Base-by-base conservation (phyloP, 2,113 vertebrate genomes). In the Rhineura floridana region DNA sequence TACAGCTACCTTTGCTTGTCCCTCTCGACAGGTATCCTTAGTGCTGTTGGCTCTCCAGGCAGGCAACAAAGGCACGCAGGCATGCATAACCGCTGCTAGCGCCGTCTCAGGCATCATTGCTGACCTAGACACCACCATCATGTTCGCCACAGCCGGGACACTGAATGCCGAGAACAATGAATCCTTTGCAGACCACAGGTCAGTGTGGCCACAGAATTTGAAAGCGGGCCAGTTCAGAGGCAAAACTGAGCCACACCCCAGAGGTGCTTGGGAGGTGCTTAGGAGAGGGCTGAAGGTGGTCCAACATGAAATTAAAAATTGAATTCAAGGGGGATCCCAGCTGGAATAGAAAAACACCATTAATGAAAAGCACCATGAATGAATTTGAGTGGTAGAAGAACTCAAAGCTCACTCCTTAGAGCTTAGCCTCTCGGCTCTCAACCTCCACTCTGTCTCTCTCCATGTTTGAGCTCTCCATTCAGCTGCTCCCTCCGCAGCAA, bases 151-250 rank as follows among this genome's bases (percentile, higher is more conserved):
- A 0, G 99, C 99, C 6, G 99, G 99, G 87, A 99, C 99, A 0
- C 98, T 99, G 72, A 98, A 98, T 10, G 97, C 99, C 0, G 99
- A 99, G 94, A 98, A 99, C 89, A 98, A 98, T 0, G 99, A 99
- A 93, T 98, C 98, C 0, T 99, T 99, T 10, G 99, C 99, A 10
- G 98, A 99, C 91, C 99, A 99, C 97, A 98, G 99, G 99, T 99
- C 84, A 91, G 81, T 62, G 83, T 21, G 70, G 50, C 55, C 12
- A 23, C 25, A 50, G 48, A 75, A 21, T 33, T 28, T 12, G 13
- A 42, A 73, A 59, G 55, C 15, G n/a, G 70, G 70, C 19, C 5
- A 3, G 21, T 17, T 39, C n/a, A 39, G 30, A 39, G 13, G 39
- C 70, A 42, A 42, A 73, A 42, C 39, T 39, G 39, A 42, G 6